Evolutionary conservation across 2,888 invertebrate genomes (phyloP).

Genomic region (Cosmopolites sordidus): DNA sequence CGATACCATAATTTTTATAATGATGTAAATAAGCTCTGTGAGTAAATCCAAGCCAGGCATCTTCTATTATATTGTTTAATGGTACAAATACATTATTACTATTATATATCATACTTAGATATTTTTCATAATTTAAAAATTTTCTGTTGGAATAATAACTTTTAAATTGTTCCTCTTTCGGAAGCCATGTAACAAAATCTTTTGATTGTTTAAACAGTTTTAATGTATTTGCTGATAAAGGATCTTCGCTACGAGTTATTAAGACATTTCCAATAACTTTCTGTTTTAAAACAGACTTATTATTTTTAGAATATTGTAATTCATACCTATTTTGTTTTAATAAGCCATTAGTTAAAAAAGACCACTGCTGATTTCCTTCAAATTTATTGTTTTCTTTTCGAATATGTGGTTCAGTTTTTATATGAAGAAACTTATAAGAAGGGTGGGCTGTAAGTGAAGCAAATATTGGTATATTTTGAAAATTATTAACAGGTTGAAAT

Average conservation of each 20-base stretch:
- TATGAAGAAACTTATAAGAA: conserved; percentile 48
- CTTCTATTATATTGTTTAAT: conserved; percentile 46
- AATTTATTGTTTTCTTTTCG: conserved; percentile 37
- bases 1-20: conserved; percentile 50
- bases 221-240: conserved; percentile 38
- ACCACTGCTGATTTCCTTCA: conserved; percentile 47
- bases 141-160: conserved; percentile 45
- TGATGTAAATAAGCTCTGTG: conserved; percentile 53
- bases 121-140: conserved; percentile 47
- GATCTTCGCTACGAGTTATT: conserved; percentile 45
- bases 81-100: conserved; percentile 45
- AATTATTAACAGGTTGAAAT: conserved; percentile 46
- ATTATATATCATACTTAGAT: conserved; percentile 48
- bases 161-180: conserved; percentile 38
- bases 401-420: conserved; percentile 47
- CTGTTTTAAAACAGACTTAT: conserved; percentile 27
- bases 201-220: conserved; percentile 35
- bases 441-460: conserved; percentile 49
- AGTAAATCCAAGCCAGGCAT: conserved; percentile 51
- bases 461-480: conserved; percentile 40
- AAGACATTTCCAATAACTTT: conserved; percentile 44
- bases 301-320: conserved; percentile 19
- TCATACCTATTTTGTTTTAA: conserved; percentile 32
- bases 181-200: conserved; percentile 47
- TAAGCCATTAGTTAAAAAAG: conserved; percentile 24